phyloP scores from a whole-genome alignment of 2,888 invertebrate species.

The Phragmatobia fuliginosa region DNA sequence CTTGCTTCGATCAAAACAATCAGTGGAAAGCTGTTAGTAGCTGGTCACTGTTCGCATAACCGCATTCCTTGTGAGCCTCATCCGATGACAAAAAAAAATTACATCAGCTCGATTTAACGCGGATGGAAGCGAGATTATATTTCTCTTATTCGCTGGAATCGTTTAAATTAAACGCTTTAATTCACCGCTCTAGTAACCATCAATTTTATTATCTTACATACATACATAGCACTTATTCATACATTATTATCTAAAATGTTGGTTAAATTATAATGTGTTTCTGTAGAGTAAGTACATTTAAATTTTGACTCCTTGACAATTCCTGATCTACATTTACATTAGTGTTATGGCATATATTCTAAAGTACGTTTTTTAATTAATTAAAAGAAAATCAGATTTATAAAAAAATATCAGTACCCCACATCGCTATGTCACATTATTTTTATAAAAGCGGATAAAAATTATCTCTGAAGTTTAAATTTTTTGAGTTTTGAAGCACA shows the following conservation, averaged over 20 bases:
- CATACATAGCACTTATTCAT: not conserved
- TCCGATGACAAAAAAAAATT: conserved; percentile 56
- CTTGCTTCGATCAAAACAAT: conserved; percentile 69
- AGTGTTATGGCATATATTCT: not conserved
- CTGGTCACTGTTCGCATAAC: conserved; percentile 65
- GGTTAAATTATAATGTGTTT: not conserved
- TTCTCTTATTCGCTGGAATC: conserved; percentile 18
- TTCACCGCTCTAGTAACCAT: conserved; percentile 19
- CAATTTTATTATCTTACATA: not conserved
- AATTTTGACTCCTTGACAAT: not conserved
- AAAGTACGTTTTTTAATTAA: too few species aligned
- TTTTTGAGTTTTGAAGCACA: too few species aligned
- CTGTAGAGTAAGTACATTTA: not conserved
- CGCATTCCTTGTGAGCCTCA: conserved; percentile 66
- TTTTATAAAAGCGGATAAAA: too few species aligned
- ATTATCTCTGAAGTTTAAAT: too few species aligned
- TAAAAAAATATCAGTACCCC: too few species aligned
- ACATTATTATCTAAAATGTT: not conserved
- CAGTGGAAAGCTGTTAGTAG: conserved; percentile 65
- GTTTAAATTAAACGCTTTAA: conserved; percentile 20
- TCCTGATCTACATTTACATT: not conserved
- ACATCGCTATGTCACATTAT: too few species aligned
- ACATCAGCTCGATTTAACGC: conserved; percentile 42
- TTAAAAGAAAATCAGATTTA: too few species aligned
- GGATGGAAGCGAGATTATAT: conserved; percentile 27